Conservation (phyloP, 2,888 invertebrate genomes). For the Xestobium rufovillosum region DNA sequence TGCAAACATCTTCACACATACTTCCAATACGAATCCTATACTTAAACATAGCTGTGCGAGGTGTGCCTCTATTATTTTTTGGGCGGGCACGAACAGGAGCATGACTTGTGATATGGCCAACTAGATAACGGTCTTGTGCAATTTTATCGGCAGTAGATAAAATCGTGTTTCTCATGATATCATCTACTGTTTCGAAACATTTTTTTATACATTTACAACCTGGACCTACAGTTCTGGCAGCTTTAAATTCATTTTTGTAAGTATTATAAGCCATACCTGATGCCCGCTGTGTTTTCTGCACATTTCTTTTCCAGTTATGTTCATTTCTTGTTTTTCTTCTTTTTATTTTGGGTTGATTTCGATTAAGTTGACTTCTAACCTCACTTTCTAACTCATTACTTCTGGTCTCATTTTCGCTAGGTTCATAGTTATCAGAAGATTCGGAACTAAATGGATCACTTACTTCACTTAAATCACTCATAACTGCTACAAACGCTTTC, state of each 20-base stretch:
- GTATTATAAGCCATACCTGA: not conserved
- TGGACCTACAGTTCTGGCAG: not conserved
- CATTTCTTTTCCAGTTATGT: not conserved
- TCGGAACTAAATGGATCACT: not conserved
- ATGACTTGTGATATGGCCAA: not conserved
- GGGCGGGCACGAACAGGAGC: not conserved
- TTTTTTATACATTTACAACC: not conserved
- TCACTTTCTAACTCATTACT: no score
- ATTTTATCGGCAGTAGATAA: not conserved
- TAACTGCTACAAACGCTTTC: not conserved
- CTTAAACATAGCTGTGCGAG: not conserved
- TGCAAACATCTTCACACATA: not conserved
- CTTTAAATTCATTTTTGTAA: not conserved
- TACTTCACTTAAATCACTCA: no score
- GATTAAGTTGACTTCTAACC: no score
- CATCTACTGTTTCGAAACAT: not conserved
- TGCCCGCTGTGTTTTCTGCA: not conserved
- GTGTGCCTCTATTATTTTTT: not conserved
- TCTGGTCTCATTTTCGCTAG: no score
- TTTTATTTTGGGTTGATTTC: no score
- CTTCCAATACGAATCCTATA: constrained; percentile 1
- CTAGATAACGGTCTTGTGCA: not conserved
- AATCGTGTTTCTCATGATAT: not conserved
- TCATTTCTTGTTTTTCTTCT: not conserved
- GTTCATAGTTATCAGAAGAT: not conserved